These are phyloP conservation scores for Meghimatium bilineatum DNA, from an alignment of 2,888 invertebrate species.

Conservation along the genomic window DNA sequence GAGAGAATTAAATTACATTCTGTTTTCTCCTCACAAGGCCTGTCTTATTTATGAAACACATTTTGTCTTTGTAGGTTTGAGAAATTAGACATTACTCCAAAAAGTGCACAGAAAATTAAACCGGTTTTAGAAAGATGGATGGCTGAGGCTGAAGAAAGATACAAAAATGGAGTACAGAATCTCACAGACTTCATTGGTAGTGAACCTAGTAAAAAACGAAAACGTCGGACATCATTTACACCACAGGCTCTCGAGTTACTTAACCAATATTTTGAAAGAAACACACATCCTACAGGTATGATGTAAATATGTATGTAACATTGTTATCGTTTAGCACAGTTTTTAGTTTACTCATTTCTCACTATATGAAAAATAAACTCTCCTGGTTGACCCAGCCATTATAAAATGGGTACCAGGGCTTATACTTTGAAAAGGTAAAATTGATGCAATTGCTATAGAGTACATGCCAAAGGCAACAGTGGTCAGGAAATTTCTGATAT, in stretches of 20 bases:
- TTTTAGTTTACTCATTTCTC: too few species aligned
- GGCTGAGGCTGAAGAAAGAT: slow-evolving; percentile 99
- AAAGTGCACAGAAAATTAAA: slow-evolving; percentile 99
- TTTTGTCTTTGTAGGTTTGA: slow-evolving; percentile 84
- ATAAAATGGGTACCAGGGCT: too few species aligned
- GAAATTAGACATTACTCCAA: slow-evolving; percentile 98
- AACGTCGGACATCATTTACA: slow-evolving; percentile 96
- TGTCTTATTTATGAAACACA: not conserved
- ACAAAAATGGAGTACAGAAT: slow-evolving; percentile 85
- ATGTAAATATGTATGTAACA: not conserved
- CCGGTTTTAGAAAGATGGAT: slow-evolving; percentile 99
- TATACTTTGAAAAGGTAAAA: too few species aligned
- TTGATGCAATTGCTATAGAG: too few species aligned
- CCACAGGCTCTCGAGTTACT: slow-evolving; percentile 96
- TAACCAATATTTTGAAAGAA: slow-evolving; percentile 96
- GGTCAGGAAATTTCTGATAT: too few species aligned
- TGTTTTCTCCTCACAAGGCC: not conserved
- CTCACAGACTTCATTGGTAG: slow-evolving; percentile 93
- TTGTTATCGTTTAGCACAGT: not conserved
- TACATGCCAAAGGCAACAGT: too few species aligned
- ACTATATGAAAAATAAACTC: too few species aligned
- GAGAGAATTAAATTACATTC: too few species aligned
- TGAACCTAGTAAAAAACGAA: slow-evolving; percentile 97
- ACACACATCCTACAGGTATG: slow-evolving; percentile 97
- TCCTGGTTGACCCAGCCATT: too few species aligned